Evolutionary conservation across 2,797 vertebrate species (phyloP).

Genomic region (Trachurus trachurus): DNA sequence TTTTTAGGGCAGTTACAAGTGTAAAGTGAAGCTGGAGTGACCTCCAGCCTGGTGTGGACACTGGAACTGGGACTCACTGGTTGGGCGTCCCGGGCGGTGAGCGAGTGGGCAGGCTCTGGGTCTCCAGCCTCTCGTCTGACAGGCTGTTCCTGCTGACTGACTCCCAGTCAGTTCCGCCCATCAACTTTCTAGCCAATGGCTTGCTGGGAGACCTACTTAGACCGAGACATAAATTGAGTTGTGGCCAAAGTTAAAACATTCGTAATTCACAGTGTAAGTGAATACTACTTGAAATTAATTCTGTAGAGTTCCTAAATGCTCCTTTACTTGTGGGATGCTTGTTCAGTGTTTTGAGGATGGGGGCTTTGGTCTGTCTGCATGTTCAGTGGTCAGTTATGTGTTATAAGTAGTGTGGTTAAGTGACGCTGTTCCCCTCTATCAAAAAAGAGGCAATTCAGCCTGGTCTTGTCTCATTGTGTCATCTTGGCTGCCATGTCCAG

Average conservation of each 20-base stretch:
- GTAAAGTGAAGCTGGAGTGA: neutral
- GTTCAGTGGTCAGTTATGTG: too few relatives aligned
- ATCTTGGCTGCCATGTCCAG: too few relatives aligned
- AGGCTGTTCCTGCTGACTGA: slow-evolving; percentile 95
- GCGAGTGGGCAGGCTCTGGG: slow-evolving; percentile 95
- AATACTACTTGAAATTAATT: neutral
- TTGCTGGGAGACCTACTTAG: slow-evolving; percentile 95
- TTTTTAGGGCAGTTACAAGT: neutral
- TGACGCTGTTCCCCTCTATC: too few relatives aligned
- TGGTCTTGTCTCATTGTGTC: too few relatives aligned
- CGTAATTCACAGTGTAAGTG: neutral
- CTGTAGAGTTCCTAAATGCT: neutral
- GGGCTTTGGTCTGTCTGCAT: too few relatives aligned
- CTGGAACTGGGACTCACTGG: slow-evolving; percentile 88
- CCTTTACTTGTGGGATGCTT: neutral
- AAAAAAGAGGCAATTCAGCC: too few relatives aligned
- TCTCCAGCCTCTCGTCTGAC: slow-evolving; percentile 97
- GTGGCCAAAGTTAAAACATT: neutral
- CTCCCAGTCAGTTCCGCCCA: slow-evolving; percentile 95
- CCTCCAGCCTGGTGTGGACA: neutral
- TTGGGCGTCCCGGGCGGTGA: slow-evolving; percentile 97
- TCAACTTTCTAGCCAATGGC: slow-evolving; percentile 92
- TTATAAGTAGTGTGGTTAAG: too few relatives aligned
- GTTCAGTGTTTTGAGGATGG: neutral
- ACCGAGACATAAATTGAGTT: slow-evolving; percentile 9